These are phyloP conservation scores for Parnassius orleans DNA, from an alignment of 2,888 invertebrate species.

Conservation along the genomic window DNA sequence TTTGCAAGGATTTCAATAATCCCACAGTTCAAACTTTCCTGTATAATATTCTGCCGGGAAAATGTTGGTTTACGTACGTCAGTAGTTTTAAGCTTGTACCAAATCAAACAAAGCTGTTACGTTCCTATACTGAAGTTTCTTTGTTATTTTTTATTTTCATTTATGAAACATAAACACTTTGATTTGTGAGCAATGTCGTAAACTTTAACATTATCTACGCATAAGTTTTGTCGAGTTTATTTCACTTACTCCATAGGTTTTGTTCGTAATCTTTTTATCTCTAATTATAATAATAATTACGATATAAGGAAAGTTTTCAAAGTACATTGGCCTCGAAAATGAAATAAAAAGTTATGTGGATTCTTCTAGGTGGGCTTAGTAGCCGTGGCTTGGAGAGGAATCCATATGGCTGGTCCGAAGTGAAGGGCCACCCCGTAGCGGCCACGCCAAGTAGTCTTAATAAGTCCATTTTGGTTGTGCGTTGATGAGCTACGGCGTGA, in stretches of 20 bases:
- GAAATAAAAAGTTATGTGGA: too few relatives aligned
- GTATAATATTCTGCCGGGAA: constrained; percentile 20
- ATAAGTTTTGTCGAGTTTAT: constrained; percentile 3
- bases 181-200: constrained; percentile 14
- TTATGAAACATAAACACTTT: constrained; percentile 3
- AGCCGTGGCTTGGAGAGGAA: too few relatives aligned
- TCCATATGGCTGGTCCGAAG: too few relatives aligned
- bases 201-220: constrained; percentile 12
- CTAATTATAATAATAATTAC: too few relatives aligned
- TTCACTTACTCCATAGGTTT: neutral
- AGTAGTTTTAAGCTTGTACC: constrained; percentile 20
- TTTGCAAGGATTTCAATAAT: constrained; percentile 20
- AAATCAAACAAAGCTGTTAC: constrained; percentile 25
- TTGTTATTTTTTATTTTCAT: constrained; percentile 12
- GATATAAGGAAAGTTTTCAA: too few relatives aligned
- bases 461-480: too few relatives aligned
- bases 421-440: too few relatives aligned
- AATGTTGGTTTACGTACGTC: constrained; percentile 8
- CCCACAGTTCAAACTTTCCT: constrained; percentile 15
- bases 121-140: constrained; percentile 6
- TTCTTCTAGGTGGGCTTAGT: too few relatives aligned
- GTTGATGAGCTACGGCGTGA: too few relatives aligned
- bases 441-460: too few relatives aligned
- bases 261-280: too few relatives aligned
- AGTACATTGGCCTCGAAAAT: too few relatives aligned